phyloP scores from a whole-genome alignment of 2,797 vertebrate genomes.

The Buphagus erythrorhynchus region DNA sequence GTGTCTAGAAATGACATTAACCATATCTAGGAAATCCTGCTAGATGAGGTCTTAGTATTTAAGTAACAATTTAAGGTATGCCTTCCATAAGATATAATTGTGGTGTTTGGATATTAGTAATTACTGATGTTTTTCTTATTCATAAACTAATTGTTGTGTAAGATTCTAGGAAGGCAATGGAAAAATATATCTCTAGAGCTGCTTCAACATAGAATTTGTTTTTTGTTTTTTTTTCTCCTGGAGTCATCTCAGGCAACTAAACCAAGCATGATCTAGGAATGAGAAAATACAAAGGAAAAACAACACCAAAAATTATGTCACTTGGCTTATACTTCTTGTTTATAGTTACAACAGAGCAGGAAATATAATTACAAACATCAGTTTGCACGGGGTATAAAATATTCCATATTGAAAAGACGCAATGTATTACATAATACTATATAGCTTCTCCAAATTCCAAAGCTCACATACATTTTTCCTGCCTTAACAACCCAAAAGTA shows the following conservation, averaged over 20 bases:
- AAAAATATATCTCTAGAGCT: neutral
- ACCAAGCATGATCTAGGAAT: neutral
- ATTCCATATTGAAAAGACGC: neutral
- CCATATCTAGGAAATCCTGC: neutral
- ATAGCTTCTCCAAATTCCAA: neutral
- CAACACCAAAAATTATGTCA: neutral
- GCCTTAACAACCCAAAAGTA: neutral
- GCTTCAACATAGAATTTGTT: neutral
- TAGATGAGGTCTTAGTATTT: neutral
- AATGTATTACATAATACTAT: neutral
- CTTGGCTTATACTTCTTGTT: neutral
- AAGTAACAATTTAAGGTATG: neutral
- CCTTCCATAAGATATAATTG: neutral
- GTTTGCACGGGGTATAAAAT: neutral
- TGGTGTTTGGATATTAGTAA: neutral
- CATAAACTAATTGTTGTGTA: neutral
- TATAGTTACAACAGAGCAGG: neutral
- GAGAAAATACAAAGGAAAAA: neutral
- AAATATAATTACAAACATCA: neutral
- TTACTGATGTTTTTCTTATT: neutral
- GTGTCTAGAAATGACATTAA: neutral
- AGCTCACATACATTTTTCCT: neutral
- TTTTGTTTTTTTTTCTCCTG: neutral
- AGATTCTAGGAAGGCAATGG: neutral
- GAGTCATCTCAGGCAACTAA: slow-evolving; percentile 1